Percentiles rank a stretch among this genome's conserved stretches.
These are phyloP conservation scores for Coptotermes formosanus DNA, from an alignment of 1,140 invertebrate genomes.

Conservation along the genomic window DNA sequence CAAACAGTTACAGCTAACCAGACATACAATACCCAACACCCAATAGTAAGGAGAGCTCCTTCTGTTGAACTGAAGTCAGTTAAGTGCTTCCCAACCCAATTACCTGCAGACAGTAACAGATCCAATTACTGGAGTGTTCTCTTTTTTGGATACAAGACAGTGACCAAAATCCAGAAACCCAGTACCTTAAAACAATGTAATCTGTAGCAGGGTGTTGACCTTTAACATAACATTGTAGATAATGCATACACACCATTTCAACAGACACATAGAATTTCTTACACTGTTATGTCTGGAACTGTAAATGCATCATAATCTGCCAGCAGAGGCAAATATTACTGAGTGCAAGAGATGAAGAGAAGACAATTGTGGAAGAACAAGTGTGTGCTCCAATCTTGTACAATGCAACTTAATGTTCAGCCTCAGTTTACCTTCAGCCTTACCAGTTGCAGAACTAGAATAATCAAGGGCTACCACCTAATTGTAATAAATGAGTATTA, in stretches of 20 bases:
- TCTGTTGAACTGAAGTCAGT: too few species aligned
- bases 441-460: not conserved
- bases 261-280: not conserved
- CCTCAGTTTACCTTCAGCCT: not conserved
- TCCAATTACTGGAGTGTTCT: too few species aligned
- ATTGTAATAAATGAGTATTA: constrained; percentile 11
- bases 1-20: too few species aligned
- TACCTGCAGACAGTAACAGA: too few species aligned
- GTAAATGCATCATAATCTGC: not conserved
- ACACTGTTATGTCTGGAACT: not conserved
- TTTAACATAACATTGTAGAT: not conserved
- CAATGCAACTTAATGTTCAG: not conserved
- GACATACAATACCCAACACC: too few species aligned
- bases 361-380: not conserved
- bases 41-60: too few species aligned
- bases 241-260: too few species aligned
- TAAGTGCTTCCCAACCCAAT: too few species aligned
- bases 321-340: not conserved
- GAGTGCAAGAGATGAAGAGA: not conserved
- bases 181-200: too few species aligned
- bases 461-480: not conserved
- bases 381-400: not conserved
- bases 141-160: too few species aligned
- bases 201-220: not conserved
- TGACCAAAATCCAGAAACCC: too few species aligned